Evolutionary conservation across 1,140 invertebrate genomes (phyloP).

Genomic region (Cryptotermes secundus): DNA sequence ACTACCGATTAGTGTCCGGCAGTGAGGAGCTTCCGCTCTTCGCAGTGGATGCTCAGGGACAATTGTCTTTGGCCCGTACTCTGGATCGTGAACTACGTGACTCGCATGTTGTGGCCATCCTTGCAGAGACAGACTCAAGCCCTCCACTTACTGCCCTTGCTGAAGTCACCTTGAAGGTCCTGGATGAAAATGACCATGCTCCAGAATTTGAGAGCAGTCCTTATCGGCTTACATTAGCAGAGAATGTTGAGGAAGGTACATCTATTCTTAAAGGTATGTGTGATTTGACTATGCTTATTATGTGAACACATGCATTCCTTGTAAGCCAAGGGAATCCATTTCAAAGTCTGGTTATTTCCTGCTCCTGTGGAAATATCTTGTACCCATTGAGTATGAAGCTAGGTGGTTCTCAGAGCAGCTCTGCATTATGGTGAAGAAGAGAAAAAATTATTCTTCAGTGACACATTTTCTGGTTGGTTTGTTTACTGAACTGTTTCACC

Average conservation of each 20-base stretch:
- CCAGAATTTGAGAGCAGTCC: conserved; percentile 83
- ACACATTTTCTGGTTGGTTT: too few relatives aligned
- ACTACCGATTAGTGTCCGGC: conserved; percentile 68
- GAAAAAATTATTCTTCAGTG: too few relatives aligned
- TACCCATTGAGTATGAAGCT: too few relatives aligned
- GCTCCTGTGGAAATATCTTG: too few relatives aligned
- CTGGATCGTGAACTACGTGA: conserved; percentile 74
- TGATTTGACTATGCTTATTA: neutral
- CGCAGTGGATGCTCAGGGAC: conserved; percentile 69
- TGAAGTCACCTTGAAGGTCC: conserved; percentile 75
- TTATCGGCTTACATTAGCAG: conserved; percentile 74
- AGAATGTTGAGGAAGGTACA: conserved; percentile 78
- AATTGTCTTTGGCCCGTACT: conserved; percentile 66
- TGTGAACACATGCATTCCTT: too few relatives aligned
- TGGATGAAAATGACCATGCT: conserved; percentile 89
- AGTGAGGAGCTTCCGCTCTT: conserved; percentile 66
- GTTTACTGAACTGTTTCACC: too few relatives aligned
- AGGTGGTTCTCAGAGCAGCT: too few relatives aligned
- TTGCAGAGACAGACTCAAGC: conserved; percentile 76
- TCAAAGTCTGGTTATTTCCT: too few relatives aligned
- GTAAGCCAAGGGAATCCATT: too few relatives aligned
- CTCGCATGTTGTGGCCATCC: conserved; percentile 73
- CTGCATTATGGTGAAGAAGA: too few relatives aligned
- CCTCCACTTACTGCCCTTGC: conserved; percentile 70
- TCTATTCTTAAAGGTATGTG: conserved; percentile 67